These are phyloP conservation scores for Tetanocera ferruginea DNA, from an alignment of 2,888 invertebrate species.

Conservation along the genomic window DNA sequence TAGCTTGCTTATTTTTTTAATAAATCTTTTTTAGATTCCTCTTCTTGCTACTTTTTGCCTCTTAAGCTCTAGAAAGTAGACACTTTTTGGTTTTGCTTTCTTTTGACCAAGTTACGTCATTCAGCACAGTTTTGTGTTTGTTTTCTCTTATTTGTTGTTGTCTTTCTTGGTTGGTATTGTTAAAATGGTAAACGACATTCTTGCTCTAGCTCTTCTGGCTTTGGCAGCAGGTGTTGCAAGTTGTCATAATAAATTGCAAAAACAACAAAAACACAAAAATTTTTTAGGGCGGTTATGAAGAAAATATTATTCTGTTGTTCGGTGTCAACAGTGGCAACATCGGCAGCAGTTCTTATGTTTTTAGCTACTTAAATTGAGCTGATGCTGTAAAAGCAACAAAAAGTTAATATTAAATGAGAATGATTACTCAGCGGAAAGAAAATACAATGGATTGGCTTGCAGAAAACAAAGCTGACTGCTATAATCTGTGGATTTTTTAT, in stretches of 20 bases:
- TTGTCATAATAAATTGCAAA: constrained; percentile 21
- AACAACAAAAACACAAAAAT: neutral
- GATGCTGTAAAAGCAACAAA: no score
- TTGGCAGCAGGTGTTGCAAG: constrained; percentile 4
- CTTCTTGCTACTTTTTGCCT: neutral
- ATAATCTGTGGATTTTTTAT: no score
- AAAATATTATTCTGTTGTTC: no score
- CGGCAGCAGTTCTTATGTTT: no score
- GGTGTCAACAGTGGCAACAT: no score
- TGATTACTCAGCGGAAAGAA: no score
- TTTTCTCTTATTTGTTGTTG: neutral
- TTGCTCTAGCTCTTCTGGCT: neutral
- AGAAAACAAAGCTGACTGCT: no score
- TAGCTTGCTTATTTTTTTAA: neutral
- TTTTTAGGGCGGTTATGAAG: no score
- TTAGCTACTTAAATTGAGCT: no score
- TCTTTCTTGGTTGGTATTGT: constrained; percentile 32
- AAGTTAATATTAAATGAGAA: no score
- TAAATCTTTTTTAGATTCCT: neutral
- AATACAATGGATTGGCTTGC: no score
- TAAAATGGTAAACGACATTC: constrained; percentile 35
- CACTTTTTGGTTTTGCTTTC: constrained; percentile 18
- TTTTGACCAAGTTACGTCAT: constrained; percentile 4
- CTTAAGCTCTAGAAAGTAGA: no score
- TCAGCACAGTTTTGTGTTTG: neutral